Evolutionary conservation across 2,113 vertebrate species (phyloP).

Genomic region (Pavo muticus): DNA sequence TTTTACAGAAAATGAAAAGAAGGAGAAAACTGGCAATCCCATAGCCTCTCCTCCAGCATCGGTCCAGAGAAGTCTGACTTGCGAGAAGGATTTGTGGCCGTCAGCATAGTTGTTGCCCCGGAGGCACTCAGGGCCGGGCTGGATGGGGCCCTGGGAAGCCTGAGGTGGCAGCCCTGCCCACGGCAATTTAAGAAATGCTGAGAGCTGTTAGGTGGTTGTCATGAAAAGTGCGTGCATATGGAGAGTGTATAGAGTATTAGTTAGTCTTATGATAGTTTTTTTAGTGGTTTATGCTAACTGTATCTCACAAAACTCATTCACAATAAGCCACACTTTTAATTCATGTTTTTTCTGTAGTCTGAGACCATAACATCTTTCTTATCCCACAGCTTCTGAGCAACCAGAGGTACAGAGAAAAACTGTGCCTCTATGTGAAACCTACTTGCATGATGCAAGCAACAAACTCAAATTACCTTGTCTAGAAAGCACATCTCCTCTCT

Average conservation of each 20-base stretch:
- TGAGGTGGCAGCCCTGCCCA: neutral
- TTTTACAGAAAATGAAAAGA: neutral
- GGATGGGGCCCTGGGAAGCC: neutral
- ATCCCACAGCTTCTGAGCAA: neutral
- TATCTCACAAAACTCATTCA: neutral
- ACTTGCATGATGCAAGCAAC: neutral
- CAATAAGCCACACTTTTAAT: neutral
- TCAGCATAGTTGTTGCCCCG: neutral
- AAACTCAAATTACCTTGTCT: neutral
- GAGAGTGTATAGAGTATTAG: neutral
- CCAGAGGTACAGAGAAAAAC: neutral
- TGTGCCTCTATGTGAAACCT: neutral
- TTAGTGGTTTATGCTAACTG: neutral
- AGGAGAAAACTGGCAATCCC: neutral
- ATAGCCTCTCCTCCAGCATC: neutral
- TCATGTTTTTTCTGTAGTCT: neutral
- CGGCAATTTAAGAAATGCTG: neutral
- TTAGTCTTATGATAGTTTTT: neutral
- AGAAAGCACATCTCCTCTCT: conserved; percentile 15
- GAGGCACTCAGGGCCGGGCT: neutral
- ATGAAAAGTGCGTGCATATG: neutral
- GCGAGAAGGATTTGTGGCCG: neutral
- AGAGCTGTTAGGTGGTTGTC: neutral
- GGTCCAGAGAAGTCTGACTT: neutral
- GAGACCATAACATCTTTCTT: neutral